Base-by-base conservation (phyloP, 2,888 invertebrate genomes). In the Drosophila ustulata region DNA sequence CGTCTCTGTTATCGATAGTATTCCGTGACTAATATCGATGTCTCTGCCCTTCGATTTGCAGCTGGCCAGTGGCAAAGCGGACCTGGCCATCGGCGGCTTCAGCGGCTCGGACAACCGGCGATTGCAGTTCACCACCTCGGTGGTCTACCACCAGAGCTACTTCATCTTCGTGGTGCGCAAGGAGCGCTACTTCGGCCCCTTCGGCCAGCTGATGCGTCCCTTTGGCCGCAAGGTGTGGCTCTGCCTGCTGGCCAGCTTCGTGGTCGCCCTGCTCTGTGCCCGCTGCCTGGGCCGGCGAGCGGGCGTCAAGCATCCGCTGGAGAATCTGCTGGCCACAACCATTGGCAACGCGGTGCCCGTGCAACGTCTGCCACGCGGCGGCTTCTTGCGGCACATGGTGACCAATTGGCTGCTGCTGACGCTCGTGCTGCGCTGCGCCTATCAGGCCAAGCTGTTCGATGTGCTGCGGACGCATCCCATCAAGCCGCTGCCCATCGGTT, bases 371-470 rank as follows among this genome's bases (percentile, higher is more conserved):
- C 89, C 91, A 0, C 62, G 59, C 3, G 52, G 70, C 2, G 81
- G 75, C 3, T 83, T 89, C 13, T 71, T 89, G 2, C 89, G 91
- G 0, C 87, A 84, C 13, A 51, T 91, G 7, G 34, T 91, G 3
- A 68, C 80, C 50, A 50, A 77, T 7, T 91, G 91, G 91, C 46
- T 92, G 7, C 34, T 90, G 0, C 62, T 80, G 2, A 82, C 89
- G 0, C 55, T 91, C 3, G 78, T 91, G 8, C 47, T 92, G 32
- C 89, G 91, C 2, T 88, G 84, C 41, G 90, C 90, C 30, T 92
- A 91, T 53, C 91, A 91, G 69, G 91, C 90, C 1, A 90, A 90
- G n/a, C 45, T 91, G 30, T 91, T 89, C 47, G 89, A 90, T 25
- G 80, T 89, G 18, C 64, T 91, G 55, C 89, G 91, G 6, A 61